phyloP scores from a whole-genome alignment of 2,113 vertebrate genomes.

The Sinocyclocheilus rhinocerous region DNA sequence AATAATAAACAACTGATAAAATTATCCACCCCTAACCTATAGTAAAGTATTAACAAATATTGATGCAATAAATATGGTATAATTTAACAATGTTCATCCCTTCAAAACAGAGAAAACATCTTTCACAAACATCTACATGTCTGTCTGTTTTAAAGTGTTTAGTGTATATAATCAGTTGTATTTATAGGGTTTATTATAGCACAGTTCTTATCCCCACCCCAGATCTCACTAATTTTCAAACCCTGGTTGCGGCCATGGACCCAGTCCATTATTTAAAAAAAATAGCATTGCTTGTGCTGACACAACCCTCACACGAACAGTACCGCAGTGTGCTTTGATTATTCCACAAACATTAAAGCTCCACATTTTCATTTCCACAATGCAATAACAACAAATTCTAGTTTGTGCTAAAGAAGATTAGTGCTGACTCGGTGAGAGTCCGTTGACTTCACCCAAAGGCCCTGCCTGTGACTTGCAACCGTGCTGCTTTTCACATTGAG shows the following conservation, averaged over 20 bases:
- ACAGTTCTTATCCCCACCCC: too few relatives aligned
- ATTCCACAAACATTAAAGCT: background rate
- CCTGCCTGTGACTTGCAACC: background rate
- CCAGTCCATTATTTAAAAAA: background rate
- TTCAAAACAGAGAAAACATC: too few relatives aligned
- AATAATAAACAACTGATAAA: too few relatives aligned
- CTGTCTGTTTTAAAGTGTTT: too few relatives aligned
- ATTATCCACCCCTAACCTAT: too few relatives aligned
- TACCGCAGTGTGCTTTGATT: background rate
- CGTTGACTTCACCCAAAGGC: background rate
- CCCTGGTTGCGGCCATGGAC: background rate
- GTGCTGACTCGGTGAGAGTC: conserved; percentile 19
- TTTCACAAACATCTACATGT: too few relatives aligned
- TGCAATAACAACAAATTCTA: conserved; percentile 9
- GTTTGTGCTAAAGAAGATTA: conserved; percentile 5
- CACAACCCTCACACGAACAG: background rate
- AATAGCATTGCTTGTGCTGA: background rate
- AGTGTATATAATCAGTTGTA: too few relatives aligned
- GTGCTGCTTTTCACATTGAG: conserved; percentile 1
- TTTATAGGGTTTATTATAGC: too few relatives aligned
- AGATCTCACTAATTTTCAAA: too few relatives aligned
- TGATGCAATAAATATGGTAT: too few relatives aligned
- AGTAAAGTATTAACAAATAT: too few relatives aligned
- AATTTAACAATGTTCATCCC: too few relatives aligned
- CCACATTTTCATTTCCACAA: background rate